These are phyloP conservation scores for Galaxias olidus DNA, from an alignment of 2,797 vertebrate genomes.

Conservation along the genomic window DNA sequence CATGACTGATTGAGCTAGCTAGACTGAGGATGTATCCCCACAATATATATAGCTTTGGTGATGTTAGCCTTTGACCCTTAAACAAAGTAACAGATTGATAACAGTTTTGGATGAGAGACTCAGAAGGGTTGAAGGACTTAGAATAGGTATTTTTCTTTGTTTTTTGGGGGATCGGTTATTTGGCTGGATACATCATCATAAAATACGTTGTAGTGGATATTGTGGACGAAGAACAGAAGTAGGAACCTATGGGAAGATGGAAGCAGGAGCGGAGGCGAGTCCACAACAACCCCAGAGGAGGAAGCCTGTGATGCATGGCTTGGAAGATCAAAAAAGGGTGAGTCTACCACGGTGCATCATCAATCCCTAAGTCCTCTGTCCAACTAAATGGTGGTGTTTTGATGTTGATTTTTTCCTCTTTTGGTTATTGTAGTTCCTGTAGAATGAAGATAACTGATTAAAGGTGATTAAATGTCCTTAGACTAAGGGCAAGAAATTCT, in stretches of 20 bases:
- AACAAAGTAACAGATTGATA: constrained; percentile 64
- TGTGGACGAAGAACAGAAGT: constrained; percentile 48
- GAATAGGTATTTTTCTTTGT: constrained; percentile 51
- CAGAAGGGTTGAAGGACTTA: constrained; percentile 60
- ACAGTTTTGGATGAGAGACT: constrained; percentile 61
- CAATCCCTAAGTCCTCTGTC: neutral
- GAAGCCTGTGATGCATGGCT: constrained; percentile 87
- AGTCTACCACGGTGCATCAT: constrained; percentile 58
- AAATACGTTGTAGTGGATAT: constrained; percentile 36
- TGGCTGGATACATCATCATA: constrained; percentile 57
- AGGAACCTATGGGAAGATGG: constrained; percentile 83
- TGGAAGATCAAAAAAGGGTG: constrained; percentile 98
- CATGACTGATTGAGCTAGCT: constrained; percentile 42
- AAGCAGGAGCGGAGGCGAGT: constrained; percentile 83
- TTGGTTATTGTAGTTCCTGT: too few relatives aligned
- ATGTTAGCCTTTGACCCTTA: constrained; percentile 41
- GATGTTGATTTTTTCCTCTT: too few relatives aligned
- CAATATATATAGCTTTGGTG: constrained; percentile 35
- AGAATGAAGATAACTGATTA: too few relatives aligned
- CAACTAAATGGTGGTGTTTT: neutral
- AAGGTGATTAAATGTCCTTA: too few relatives aligned
- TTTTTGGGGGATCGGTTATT: constrained; percentile 23
- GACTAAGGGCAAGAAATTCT: too few relatives aligned
- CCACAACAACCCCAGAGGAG: constrained; percentile 87
- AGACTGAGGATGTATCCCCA: constrained; percentile 48